Percentiles rank a stretch among this genome's conserved stretches.
Evolutionary conservation across 1,140 invertebrate species (phyloP).

Genomic region (Drosophila persimilis): DNA sequence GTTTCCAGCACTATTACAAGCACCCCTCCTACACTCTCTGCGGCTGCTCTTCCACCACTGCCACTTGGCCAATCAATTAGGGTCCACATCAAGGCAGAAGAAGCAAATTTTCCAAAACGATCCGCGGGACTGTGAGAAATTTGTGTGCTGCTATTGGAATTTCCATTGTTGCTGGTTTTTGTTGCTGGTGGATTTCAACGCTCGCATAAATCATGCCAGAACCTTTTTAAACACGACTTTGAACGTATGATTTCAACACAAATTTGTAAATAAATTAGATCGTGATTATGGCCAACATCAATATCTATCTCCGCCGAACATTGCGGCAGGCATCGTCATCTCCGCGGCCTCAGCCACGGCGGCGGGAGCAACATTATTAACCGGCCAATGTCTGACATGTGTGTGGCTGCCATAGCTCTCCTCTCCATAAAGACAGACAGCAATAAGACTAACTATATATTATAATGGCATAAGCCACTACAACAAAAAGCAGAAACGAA

Average conservation of each 20-base stretch:
- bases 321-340: slow-evolving; percentile 1
- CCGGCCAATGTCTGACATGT: slow-evolving; percentile 66
- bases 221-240: slow-evolving; percentile 76
- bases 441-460: slow-evolving; percentile 74
- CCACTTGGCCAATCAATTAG: slow-evolving; percentile 66
- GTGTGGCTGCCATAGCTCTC: slow-evolving; percentile 50
- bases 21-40: too few relatives aligned
- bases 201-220: slow-evolving; percentile 74
- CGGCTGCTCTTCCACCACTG: slow-evolving; percentile 25
- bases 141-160: slow-evolving; percentile 35
- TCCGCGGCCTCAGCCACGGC: slow-evolving; percentile 9
- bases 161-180: slow-evolving; percentile 4
- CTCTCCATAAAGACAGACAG: slow-evolving; percentile 45
- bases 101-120: slow-evolving; percentile 38
- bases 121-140: slow-evolving; percentile 67
- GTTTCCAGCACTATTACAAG: slow-evolving; percentile 24
- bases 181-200: slow-evolving; percentile 60
- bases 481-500: slow-evolving; percentile 33
- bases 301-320: slow-evolving; percentile 55
- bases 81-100: slow-evolving; percentile 14
- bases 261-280: slow-evolving; percentile 81
- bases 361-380: slow-evolving; percentile 72
- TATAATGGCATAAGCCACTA: slow-evolving; percentile 67
- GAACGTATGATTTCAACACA: slow-evolving; percentile 81
- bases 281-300: slow-evolving; percentile 79